Evolutionary conservation across 2,888 invertebrate species (phyloP).

Genomic region (Idaea biselata): DNA sequence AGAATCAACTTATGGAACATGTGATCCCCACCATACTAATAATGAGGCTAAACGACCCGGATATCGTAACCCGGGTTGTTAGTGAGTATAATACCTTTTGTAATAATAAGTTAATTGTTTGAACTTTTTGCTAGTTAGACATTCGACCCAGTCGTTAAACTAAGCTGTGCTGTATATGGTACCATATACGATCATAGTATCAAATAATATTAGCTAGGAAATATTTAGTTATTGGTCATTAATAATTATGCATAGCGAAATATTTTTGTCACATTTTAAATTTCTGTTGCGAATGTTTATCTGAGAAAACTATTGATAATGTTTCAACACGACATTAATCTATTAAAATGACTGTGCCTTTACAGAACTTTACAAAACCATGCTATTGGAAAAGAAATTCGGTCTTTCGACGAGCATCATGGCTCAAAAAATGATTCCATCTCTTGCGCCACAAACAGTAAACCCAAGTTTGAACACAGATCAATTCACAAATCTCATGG

Average conservation of each 20-base stretch:
- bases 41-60: conserved; percentile 92
- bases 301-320: background rate
- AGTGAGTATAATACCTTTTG: conserved; percentile 85
- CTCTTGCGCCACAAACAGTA: conserved; percentile 94
- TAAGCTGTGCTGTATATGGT: background rate
- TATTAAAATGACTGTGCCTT: conserved; percentile 26
- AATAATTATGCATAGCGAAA: background rate
- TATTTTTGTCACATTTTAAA: background rate
- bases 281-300: background rate
- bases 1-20: conserved; percentile 92
- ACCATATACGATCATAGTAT: background rate
- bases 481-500: conserved; percentile 65
- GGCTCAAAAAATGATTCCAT: conserved; percentile 96
- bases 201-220: background rate
- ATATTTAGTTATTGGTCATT: conserved; percentile 9
- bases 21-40: conserved; percentile 93
- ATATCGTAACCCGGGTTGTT: conserved; percentile 93
- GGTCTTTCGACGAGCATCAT: conserved; percentile 94
- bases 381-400: conserved; percentile 94
- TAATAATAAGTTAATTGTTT: background rate
- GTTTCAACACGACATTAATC: conserved; percentile 7
- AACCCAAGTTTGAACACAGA: conserved; percentile 83
- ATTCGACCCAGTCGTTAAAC: background rate
- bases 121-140: background rate
- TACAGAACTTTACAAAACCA: conserved; percentile 94